Percentiles rank a stretch among this genome's conserved stretches.
Evolutionary conservation across 53 echinoderm and acorn worm genomes (phyloP).

Genomic region (Echinarachnius parma): DNA sequence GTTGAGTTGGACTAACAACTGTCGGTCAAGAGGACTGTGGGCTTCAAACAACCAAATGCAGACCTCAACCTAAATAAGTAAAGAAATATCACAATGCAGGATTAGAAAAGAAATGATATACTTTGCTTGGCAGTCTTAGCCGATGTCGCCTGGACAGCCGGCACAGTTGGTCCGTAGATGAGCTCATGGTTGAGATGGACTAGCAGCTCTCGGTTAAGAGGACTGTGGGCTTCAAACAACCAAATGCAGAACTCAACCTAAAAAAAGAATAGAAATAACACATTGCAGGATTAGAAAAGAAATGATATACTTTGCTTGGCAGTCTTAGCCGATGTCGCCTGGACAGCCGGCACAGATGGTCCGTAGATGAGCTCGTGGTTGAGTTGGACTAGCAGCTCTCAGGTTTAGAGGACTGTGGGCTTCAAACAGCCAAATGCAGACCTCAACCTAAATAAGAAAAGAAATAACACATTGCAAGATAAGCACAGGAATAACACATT

Average conservation of each 20-base stretch:
- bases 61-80: constrained; percentile 4
- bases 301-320: no score
- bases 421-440: constrained; percentile 11
- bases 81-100: no score
- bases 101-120: no score
- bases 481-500: no score
- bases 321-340: background rate
- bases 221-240: constrained; percentile 12
- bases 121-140: background rate
- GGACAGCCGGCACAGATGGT: constrained; percentile 2
- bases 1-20: constrained; percentile 14
- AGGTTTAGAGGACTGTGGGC: constrained; percentile 11
- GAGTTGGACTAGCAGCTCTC: constrained; percentile 16
- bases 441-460: no score
- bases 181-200: constrained; percentile 22
- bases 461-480: no score
- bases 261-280: no score
- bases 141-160: background rate
- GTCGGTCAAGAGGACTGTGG: constrained; percentile 9
- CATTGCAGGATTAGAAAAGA: no score
- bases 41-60: constrained; percentile 18
- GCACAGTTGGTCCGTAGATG: constrained; percentile 13
- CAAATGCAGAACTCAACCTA: constrained; percentile 12
- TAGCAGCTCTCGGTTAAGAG: constrained; percentile 16
- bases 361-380: constrained; percentile 30